phyloP scores from a whole-genome alignment of 2,888 invertebrate genomes.

The Agrotis ipsilon region DNA sequence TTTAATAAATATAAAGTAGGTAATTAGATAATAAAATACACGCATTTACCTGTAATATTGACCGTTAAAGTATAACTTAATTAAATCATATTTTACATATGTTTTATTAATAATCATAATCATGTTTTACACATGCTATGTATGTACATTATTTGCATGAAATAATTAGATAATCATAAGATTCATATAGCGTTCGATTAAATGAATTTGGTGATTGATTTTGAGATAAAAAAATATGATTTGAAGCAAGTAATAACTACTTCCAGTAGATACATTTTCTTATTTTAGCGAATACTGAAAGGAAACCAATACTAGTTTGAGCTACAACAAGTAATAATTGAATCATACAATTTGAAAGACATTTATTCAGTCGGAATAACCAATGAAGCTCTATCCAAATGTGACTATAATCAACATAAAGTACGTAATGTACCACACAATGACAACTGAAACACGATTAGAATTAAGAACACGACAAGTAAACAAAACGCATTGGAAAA shows the following conservation, averaged over 20 bases:
- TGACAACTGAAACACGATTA: constrained; percentile 34
- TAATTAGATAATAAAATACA: constrained; percentile 36
- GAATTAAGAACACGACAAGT: constrained; percentile 16
- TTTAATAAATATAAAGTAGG: constrained; percentile 41
- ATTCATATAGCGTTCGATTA: neutral
- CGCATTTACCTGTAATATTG: constrained; percentile 45
- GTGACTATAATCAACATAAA: constrained; percentile 25
- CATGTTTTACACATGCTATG: too few relatives aligned
- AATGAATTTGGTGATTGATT: neutral
- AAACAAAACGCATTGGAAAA: constrained; percentile 10
- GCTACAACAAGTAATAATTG: neutral
- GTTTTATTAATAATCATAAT: constrained; percentile 11
- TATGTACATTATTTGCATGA: neutral
- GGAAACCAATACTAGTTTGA: neutral
- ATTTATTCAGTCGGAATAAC: constrained; percentile 9
- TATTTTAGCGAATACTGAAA: neutral
- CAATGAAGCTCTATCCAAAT: neutral
- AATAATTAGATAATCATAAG: neutral
- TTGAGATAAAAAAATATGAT: too few relatives aligned
- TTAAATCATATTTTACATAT: constrained; percentile 4
- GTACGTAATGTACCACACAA: constrained; percentile 7
- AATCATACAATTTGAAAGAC: neutral
- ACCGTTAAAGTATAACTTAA: constrained; percentile 25
- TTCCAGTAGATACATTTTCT: neutral
- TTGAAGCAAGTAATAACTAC: neutral